phyloP scores from a whole-genome alignment of 2,888 invertebrate species.

The Imbricaverruca yamaguchii region DNA sequence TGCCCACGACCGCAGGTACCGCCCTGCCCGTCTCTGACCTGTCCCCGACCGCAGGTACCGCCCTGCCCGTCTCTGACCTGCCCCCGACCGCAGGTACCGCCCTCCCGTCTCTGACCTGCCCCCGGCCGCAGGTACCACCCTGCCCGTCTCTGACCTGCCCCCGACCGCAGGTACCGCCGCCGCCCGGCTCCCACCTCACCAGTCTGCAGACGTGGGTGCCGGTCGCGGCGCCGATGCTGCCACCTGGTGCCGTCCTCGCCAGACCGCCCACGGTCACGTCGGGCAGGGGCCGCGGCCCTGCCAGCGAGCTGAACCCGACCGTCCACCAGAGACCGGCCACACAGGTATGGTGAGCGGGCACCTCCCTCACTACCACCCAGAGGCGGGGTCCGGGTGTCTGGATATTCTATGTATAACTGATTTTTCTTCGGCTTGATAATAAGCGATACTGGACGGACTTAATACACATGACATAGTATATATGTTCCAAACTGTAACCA shows the following conservation, averaged over 20 bases:
- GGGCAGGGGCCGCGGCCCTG: background rate
- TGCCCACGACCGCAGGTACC: no score
- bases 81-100: background rate
- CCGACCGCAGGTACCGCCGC: conserved; percentile 6
- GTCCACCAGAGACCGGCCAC: no score
- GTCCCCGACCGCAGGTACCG: background rate
- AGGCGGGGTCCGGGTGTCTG: no score
- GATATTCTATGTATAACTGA: no score
- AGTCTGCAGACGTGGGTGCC: background rate
- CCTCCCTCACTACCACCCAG: no score
- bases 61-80: background rate
- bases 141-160: background rate
- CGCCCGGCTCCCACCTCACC: conserved; percentile 9
- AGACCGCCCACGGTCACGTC: background rate
- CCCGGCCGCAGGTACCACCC: background rate
- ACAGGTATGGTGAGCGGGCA: no score
- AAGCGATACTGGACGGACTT: no score
- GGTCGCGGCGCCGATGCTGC: conserved; percentile 1
- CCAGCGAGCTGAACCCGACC: background rate
- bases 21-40: no score
- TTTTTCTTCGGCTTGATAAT: no score
- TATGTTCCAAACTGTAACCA: no score
- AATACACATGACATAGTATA: no score
- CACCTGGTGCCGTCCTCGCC: background rate
- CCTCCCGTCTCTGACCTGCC: background rate